Evolutionary conservation across 2,797 vertebrate species (phyloP).

Genomic region (Schizothorax lantsangensis): DNA sequence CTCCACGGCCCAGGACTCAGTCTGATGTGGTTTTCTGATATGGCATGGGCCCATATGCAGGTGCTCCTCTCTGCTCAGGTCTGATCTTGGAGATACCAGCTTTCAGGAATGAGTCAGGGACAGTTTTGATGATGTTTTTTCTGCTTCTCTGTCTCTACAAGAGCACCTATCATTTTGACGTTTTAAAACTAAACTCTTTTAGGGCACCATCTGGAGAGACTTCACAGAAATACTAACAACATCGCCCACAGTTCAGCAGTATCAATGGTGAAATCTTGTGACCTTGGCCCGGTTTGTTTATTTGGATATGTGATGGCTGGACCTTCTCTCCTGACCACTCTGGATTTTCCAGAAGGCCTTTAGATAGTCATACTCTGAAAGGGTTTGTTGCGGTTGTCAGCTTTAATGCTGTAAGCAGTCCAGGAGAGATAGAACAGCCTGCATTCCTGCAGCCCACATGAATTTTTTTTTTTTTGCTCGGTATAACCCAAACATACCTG

Average conservation of each 20-base stretch:
- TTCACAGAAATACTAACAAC: conserved; percentile 17
- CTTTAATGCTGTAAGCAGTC: conserved; percentile 61
- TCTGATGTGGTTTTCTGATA: conserved; percentile 62
- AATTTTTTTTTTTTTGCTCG: conserved; percentile 70
- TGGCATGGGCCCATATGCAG: conserved; percentile 62
- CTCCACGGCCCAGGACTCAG: conserved; percentile 40
- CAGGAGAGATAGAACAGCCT: conserved; percentile 73
- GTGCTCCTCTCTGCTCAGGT: conserved; percentile 54
- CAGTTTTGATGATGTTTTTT: conserved; percentile 7
- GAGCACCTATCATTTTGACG: conserved; percentile 8
- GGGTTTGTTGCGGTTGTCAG: conserved; percentile 45
- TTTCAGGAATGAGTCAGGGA: conserved; percentile 54
- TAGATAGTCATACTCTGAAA: conserved; percentile 35
- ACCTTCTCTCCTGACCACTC: conserved; percentile 30
- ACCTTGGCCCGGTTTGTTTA: conserved; percentile 41
- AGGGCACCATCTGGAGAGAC: not conserved
- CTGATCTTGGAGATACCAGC: conserved; percentile 54
- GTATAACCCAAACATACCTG: conserved; percentile 81
- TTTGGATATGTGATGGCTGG: conserved; percentile 41
- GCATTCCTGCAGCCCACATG: conserved; percentile 77
- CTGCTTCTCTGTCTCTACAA: conserved; percentile 8
- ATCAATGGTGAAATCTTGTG: conserved; percentile 40
- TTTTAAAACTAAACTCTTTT: conserved; percentile 10
- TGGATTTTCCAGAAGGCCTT: conserved; percentile 47
- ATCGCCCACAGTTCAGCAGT: not conserved